Conservation (phyloP, 2,113 vertebrate genomes). For the Apaloderma vittatum region DNA sequence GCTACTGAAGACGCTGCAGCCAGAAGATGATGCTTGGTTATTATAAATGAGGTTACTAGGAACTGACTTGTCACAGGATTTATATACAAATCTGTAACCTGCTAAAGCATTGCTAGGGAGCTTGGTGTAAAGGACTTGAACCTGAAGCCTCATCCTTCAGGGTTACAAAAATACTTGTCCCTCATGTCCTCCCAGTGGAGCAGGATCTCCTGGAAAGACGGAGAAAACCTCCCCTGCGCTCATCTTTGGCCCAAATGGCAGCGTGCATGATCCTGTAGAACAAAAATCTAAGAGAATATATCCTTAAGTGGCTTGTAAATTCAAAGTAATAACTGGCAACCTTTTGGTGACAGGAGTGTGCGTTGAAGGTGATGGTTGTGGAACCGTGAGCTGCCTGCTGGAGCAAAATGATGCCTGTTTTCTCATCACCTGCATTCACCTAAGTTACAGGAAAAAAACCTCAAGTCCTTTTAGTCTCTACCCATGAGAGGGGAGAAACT, state of each 20-base stretch:
- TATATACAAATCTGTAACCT: not conserved
- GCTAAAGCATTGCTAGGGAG: not conserved
- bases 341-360: not conserved
- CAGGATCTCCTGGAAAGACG: not conserved
- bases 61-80: not conserved
- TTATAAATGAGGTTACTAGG: not conserved
- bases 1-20: not conserved
- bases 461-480: not conserved
- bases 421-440: not conserved
- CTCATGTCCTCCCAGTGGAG: not conserved
- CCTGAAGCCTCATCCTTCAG: not conserved
- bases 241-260: not conserved
- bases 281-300: not conserved
- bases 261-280: not conserved
- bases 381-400: not conserved
- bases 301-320: not conserved
- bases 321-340: not conserved
- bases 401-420: not conserved
- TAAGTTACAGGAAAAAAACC: no score
- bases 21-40: not conserved
- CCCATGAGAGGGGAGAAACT: not conserved
- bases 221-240: not conserved
- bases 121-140: rapidly evolving
- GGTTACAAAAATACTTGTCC: not conserved
- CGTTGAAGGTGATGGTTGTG: not conserved